Percentiles rank a stretch among this genome's conserved stretches.
These are phyloP conservation scores for Hypomecis punctinalis DNA, from an alignment of 2,888 invertebrate genomes.

Conservation along the genomic window DNA sequence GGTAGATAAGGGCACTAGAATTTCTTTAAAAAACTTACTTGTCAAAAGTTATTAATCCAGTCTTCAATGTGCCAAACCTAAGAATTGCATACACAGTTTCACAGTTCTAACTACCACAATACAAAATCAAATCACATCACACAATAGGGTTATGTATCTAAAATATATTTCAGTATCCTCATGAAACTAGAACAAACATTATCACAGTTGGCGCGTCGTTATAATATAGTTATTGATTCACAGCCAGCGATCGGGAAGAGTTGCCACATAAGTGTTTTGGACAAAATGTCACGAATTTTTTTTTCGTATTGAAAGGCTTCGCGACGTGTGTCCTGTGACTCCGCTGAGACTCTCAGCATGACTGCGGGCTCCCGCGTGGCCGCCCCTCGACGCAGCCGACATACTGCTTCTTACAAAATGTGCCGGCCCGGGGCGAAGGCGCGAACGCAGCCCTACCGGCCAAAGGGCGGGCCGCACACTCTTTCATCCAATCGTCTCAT, in stretches of 20 bases:
- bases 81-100: slow-evolving; percentile 34
- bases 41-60: slow-evolving; percentile 33
- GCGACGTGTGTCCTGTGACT: slow-evolving; percentile 81
- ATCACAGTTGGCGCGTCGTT: slow-evolving; percentile 79
- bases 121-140: slow-evolving; percentile 74
- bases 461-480: slow-evolving; percentile 75
- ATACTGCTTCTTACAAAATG: slow-evolving; percentile 81
- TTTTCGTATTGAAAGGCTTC: slow-evolving; percentile 74
- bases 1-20: not conserved
- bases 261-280: slow-evolving; percentile 67
- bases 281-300: slow-evolving; percentile 75
- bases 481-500: slow-evolving; percentile 75
- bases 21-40: slow-evolving; percentile 29
- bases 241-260: slow-evolving; percentile 50
- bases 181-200: slow-evolving; percentile 65
- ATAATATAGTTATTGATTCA: slow-evolving; percentile 65
- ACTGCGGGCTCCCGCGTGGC: slow-evolving; percentile 83
- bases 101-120: slow-evolving; percentile 55
- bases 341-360: slow-evolving; percentile 83
- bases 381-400: slow-evolving; percentile 80
- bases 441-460: slow-evolving; percentile 75
- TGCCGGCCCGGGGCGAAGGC: slow-evolving; percentile 68
- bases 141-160: slow-evolving; percentile 61
- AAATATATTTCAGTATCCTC: slow-evolving; percentile 72
- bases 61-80: slow-evolving; percentile 27